Base-by-base conservation (phyloP, 2,888 invertebrate genomes). In the Ligdia adustata region DNA sequence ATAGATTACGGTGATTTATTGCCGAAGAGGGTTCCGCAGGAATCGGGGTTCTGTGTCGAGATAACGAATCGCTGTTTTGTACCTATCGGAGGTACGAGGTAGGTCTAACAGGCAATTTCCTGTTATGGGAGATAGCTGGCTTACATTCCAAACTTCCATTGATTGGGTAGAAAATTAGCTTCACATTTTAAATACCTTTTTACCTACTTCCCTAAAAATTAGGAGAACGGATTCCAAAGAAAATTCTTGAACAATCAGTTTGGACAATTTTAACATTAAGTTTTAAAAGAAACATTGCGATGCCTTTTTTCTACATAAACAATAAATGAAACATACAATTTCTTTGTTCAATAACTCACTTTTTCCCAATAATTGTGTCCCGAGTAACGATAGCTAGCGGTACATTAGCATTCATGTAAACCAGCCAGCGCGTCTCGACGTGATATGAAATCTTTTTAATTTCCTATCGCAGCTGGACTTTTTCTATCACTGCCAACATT, bases 361-460 rank as follows among this genome's bases (percentile, higher is more conserved):
- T n/a, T n/a, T n/a, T n/a, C n/a, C n/a, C n/a, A n/a, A n/a, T n/a
- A n/a, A n/a, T n/a, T n/a, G n/a, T n/a, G n/a, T n/a, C n/a, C n/a
- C n/a, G n/a, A n/a, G n/a, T n/a, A n/a, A n/a, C n/a, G n/a, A n/a
- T n/a, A n/a, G n/a, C n/a, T n/a, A n/a, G n/a, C n/a, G n/a, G n/a
- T 4, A 6, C 7, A 22, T 66, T 57, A 59, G 52, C 39, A 62
- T 62, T 39, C 45, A 53, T 33, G 44, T 44, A 42, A 53, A 57
- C n/a, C 35, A 49, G 26, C 9, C 6, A 11, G 13, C 44, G 22
- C 24, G 33, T 31, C 37, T 26, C 37, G 49, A 60, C 69, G 65
- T 60, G 64, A 69, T 55, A 52, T 22, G 58, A 66, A 68, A 66
- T 48, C 55, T 16, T 49, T 53, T 55, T 60, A 55, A 62, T 60